Evolutionary conservation across 37 sponge, comb jelly and placozoan genomes (phyloP), one percentile per base, ranked within the genome.

Genomic region (Amphimedon queenslandica): DNA sequence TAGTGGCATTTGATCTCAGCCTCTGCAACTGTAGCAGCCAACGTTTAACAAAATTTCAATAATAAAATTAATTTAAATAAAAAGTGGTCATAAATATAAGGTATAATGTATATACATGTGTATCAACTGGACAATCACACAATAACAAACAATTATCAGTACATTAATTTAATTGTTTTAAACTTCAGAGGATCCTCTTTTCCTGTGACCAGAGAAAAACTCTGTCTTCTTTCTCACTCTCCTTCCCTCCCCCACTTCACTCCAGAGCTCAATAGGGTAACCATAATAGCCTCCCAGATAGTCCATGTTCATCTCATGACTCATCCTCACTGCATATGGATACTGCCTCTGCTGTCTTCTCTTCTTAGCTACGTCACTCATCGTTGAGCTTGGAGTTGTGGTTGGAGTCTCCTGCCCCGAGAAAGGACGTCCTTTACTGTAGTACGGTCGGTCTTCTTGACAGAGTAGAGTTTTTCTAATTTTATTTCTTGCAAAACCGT

Each of bases 231-330:
- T 55, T 53, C 60, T 63, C 47, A 69, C 79, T 38, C 70, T 57
- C 41, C 41, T 57, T 1, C 37, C 63, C 1, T 10, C 2, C 31
- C 53, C 40, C n/a, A 78, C 79, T 37, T 78, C 70, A 34, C 63
- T 42, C 51, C 70, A 37, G 66, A 80, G 38, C n/a, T 68, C 42
- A 20, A 80, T 41, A 32, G 80, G 80, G n/a, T 70, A 57, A 32
- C 80, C 73, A 13, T 71, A 64, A 34, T 80, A 71, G 35, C 40
- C 41, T 11, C 32, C 53, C 23, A 80, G 43, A 64, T 80, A 80
- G 57, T 80, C 63, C 25, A 72, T 42, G 39, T 33, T 76, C 53
- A 47, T 27, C 20, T 64, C 37, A 27, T 41, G 28, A 20, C 24
- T 76, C 29, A 23, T 38, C 23, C 33, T 40, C 4, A 32, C n/a